These are phyloP conservation scores for Petrocephalus zakoni DNA, from an alignment of 2,113 vertebrate genomes.

Conservation along the genomic window DNA sequence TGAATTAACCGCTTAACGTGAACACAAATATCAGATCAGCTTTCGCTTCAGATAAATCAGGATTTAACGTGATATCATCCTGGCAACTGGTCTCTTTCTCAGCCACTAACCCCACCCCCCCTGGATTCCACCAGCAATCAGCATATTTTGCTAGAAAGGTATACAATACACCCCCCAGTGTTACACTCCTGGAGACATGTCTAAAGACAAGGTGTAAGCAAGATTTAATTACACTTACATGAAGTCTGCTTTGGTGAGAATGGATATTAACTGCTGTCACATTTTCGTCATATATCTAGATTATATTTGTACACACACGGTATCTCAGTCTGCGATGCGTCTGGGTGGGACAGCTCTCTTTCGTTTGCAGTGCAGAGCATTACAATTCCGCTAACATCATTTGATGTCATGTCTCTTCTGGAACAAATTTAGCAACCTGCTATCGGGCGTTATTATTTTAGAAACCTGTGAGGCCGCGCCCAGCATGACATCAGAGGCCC, in stretches of 20 bases:
- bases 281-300: background rate
- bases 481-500: constrained; percentile 23
- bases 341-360: no score
- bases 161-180: background rate
- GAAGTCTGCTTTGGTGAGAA: background rate
- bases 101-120: background rate
- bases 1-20: background rate
- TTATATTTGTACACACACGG: background rate
- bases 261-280: background rate
- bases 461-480: background rate
- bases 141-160: background rate
- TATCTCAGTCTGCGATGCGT: background rate
- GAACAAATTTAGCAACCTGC: background rate
- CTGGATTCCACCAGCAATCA: background rate
- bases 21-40: background rate
- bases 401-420: background rate
- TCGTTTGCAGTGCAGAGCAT: background rate
- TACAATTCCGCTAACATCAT: background rate
- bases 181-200: background rate
- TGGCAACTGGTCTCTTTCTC: background rate
- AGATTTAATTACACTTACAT: background rate
- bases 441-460: constrained; percentile 10
- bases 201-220: background rate
- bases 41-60: background rate
- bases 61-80: background rate